Base-by-base conservation (phyloP, 2,888 invertebrate species). In the Lymantria dispar region DNA sequence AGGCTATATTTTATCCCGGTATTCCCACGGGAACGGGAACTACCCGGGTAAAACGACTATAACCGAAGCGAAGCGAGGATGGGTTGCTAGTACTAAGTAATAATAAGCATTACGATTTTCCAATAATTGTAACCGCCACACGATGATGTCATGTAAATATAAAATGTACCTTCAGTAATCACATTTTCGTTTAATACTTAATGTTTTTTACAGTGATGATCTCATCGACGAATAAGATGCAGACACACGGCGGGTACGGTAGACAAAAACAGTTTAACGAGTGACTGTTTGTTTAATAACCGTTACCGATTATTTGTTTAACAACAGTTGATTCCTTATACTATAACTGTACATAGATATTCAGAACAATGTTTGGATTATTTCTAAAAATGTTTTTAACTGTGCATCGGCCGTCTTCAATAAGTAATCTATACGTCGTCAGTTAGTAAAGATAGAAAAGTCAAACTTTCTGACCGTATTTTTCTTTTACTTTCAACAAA, bases 241-340 rank as follows among this genome's bases (percentile, higher is more conserved):
- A 57, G 12, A 29, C 40, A 38, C 33, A 40, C 33, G 52, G n/a
- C 33, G 52, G n/a, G 22, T 43, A 15, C 29, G 42, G 39, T 36
- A 44, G 13, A 45, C 43, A 50, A 52, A 61, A 67, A 56, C 39
- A 47, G 46, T 58, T 54, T 52, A 62, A 68, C 52, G 49, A 54
- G 33, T 50, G 40, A 53, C 57, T 56, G 54, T 55, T 54, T 54
- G 54, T 45, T 43, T 52, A 54, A 56, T 50, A 64, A 66, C 65
- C 54, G 60, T 64, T 58, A 43, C 44, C 45, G 31, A 49, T 47
- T 43, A 41, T 56, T 57, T 62, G 46, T 43, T 51, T 51, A 45
- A 41, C 41, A 43, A 45, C 45, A 43, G 47, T 55, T 47, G 8
- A 41, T 59, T 48, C 61, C 48, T 58, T 56, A 43, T 48, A 48